These are phyloP conservation scores for Sweltsa coloradensis DNA, from an alignment of 1,140 invertebrate species.

Conservation along the genomic window DNA sequence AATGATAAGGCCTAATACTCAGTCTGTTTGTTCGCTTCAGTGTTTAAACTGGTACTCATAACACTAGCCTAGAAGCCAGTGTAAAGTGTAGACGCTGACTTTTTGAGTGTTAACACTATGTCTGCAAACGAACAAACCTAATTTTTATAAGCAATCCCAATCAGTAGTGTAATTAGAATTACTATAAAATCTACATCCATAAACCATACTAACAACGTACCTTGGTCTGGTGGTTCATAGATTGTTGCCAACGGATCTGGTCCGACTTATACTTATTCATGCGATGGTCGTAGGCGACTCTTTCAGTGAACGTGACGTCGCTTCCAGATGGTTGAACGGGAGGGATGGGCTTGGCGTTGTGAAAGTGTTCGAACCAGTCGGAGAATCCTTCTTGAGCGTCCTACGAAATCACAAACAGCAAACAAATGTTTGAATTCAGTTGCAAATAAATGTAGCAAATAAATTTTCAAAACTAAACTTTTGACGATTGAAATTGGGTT, in stretches of 20 bases:
- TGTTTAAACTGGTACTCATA: too few species aligned
- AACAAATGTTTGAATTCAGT: slow-evolving; percentile 1
- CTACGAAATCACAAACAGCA: slow-evolving; percentile 22
- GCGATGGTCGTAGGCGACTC: slow-evolving; percentile 74
- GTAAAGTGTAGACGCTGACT: too few species aligned
- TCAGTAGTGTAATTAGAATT: too few species aligned
- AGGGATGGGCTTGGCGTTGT: slow-evolving; percentile 57
- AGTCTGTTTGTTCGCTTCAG: too few species aligned
- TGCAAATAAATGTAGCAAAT: background rate
- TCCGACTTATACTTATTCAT: slow-evolving; percentile 64
- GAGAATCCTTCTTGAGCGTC: slow-evolving; percentile 77
- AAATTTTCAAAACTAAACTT: slow-evolving; percentile 3
- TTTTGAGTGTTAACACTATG: too few species aligned
- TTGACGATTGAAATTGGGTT: too few species aligned
- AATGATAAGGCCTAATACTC: too few species aligned
- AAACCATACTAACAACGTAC: slow-evolving; percentile 31
- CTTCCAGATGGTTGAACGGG: slow-evolving; percentile 38
- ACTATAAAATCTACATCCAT: too few species aligned
- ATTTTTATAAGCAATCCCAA: too few species aligned
- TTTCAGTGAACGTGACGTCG: slow-evolving; percentile 70
- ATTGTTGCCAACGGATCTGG: slow-evolving; percentile 61
- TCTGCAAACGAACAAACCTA: too few species aligned
- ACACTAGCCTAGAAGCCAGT: too few species aligned
- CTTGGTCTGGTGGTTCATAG: slow-evolving; percentile 47
- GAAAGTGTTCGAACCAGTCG: slow-evolving; percentile 76